phyloP scores from a whole-genome alignment of 2,888 invertebrate species.

The Cataglyphis rosenhaueri region DNA sequence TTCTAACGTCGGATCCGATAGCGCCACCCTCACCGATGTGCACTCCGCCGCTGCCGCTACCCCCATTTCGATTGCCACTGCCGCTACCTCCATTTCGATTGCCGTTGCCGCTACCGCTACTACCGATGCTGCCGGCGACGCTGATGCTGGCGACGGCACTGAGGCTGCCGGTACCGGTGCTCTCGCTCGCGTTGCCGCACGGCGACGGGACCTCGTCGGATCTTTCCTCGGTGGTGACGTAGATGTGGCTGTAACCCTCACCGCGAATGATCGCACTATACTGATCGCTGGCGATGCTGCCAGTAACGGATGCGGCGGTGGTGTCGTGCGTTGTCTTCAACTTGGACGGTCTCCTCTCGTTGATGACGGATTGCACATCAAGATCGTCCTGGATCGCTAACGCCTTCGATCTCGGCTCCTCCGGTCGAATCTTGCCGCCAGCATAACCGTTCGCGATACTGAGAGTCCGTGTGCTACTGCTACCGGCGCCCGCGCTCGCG shows the following conservation, averaged over 20 bases:
- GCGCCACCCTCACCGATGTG: constrained; percentile 60
- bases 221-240: constrained; percentile 66
- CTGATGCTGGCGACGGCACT: constrained; percentile 59
- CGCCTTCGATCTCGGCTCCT: constrained; percentile 55
- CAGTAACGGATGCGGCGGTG: constrained; percentile 31
- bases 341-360: constrained; percentile 83
- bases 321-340: constrained; percentile 71
- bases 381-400: constrained; percentile 70
- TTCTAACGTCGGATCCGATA: constrained; percentile 75
- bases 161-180: constrained; percentile 49
- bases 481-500: constrained; percentile 34
- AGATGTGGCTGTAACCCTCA: constrained; percentile 73
- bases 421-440: constrained; percentile 31
- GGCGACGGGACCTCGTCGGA: constrained; percentile 54
- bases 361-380: constrained; percentile 84
- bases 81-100: constrained; percentile 30
- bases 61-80: constrained; percentile 15
- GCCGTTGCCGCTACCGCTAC: constrained; percentile 43
- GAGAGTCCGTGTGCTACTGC: constrained; percentile 57
- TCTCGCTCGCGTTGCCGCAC: constrained; percentile 36
- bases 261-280: constrained; percentile 36
- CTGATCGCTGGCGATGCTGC: constrained; percentile 56
- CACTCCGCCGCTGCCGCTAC: constrained; percentile 36
- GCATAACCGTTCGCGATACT: constrained; percentile 67
- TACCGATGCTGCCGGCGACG: constrained; percentile 38